These are phyloP conservation scores for Synanthedon vespiformis DNA, from an alignment of 2,888 invertebrate species.

Conservation along the genomic window DNA sequence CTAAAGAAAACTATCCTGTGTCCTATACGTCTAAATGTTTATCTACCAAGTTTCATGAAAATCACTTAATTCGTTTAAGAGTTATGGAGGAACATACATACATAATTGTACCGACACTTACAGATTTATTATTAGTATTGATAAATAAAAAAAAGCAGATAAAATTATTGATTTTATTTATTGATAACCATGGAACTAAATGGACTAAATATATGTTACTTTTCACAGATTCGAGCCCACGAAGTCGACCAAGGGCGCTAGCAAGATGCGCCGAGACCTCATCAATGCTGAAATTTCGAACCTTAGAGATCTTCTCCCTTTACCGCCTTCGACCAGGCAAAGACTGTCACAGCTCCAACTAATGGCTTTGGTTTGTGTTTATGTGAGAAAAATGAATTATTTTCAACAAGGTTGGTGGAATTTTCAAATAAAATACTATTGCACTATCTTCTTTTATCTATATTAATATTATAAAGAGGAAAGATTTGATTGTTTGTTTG, in stretches of 20 bases:
- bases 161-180: too few species aligned
- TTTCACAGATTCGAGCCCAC: conserved; percentile 84
- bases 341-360: conserved; percentile 97
- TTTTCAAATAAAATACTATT: not conserved
- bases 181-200: too few species aligned
- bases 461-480: too few species aligned
- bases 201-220: not conserved
- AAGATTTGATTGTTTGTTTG: too few species aligned
- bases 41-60: too few species aligned
- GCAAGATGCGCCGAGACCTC: conserved; percentile 97
- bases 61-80: too few species aligned
- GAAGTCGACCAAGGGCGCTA: conserved; percentile 99
- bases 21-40: too few species aligned
- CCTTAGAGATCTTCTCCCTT: conserved; percentile 93
- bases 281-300: conserved; percentile 99
- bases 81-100: too few species aligned
- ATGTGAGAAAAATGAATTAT: conserved; percentile 98
- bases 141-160: too few species aligned
- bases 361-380: conserved; percentile 98
- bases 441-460: not conserved
- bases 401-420: conserved; percentile 87
- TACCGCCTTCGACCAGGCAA: conserved; percentile 96
- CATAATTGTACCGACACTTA: too few species aligned
- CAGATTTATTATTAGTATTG: too few species aligned
- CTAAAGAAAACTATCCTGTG: too few species aligned